Conservation (phyloP, 2,113 vertebrate species). For the Lethenteron camtschaticum region DNA sequence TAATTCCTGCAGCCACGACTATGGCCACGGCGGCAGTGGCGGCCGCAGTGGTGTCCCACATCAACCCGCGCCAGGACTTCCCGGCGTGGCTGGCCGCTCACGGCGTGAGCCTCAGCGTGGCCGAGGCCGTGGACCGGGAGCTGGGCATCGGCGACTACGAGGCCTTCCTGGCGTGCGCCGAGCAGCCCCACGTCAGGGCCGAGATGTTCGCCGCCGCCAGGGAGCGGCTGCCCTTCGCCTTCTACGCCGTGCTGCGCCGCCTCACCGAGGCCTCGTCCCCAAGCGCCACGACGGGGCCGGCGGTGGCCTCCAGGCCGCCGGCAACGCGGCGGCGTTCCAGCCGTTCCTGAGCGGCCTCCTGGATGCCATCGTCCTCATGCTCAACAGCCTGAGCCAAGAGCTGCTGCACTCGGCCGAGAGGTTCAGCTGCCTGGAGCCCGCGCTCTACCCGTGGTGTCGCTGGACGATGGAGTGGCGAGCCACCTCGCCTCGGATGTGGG, state of each 20-base stretch:
- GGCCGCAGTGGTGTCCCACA: too few relatives aligned
- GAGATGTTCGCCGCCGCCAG: constrained; percentile 1
- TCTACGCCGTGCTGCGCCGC: background rate
- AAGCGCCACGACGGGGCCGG: background rate
- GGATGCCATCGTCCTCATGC: background rate
- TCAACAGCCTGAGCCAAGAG: constrained; percentile 1
- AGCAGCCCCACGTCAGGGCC: constrained; percentile 1
- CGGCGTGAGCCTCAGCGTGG: background rate
- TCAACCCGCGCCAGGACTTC: background rate
- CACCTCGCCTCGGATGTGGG: too few relatives aligned
- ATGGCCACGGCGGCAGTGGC: too few relatives aligned
- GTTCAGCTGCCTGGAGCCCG: background rate
- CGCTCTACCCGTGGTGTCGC: background rate
- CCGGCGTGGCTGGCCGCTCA: constrained; percentile 1
- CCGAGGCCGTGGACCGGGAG: background rate
- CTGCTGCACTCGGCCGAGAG: constrained; percentile 1
- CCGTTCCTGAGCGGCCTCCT: background rate
- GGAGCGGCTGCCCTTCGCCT: background rate
- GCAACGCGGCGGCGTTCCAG: too few relatives aligned
- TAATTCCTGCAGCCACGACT: too few relatives aligned
- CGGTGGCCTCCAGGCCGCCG: background rate
- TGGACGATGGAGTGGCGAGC: too few relatives aligned
- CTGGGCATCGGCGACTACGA: constrained; percentile 2
- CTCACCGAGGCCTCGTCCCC: background rate
- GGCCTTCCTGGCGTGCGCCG: constrained; percentile 1